phyloP scores from a whole-genome alignment of 2,113 vertebrate species.

The Trematocara zebra region DNA sequence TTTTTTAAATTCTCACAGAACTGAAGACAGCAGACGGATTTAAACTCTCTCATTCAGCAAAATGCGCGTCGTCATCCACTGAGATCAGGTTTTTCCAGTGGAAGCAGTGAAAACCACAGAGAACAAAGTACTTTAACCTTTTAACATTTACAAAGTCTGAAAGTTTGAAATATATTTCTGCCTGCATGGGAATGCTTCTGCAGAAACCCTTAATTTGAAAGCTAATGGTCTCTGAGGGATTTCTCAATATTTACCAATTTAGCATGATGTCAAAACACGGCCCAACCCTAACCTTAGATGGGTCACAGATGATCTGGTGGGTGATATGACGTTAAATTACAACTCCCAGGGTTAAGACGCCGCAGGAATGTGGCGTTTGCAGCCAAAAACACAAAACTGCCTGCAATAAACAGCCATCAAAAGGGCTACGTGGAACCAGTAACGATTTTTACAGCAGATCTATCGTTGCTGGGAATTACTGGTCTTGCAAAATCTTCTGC shows the following conservation, averaged over 20 bases:
- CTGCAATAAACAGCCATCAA: neutral
- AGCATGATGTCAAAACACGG: neutral
- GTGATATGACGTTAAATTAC: neutral
- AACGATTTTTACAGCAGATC: neutral
- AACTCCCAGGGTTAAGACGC: neutral
- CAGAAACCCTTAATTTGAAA: neutral
- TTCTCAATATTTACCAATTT: neutral
- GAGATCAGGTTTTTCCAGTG: neutral
- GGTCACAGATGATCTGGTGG: neutral
- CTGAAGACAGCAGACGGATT: neutral
- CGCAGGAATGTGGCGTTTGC: neutral
- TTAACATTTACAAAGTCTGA: neutral
- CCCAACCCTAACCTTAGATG: neutral
- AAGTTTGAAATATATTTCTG: neutral
- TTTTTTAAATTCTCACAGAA: neutral
- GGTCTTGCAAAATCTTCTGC: neutral
- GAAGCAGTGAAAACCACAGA: neutral
- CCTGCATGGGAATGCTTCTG: neutral
- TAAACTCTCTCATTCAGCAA: neutral
- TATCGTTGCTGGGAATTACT: neutral
- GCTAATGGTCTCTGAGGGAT: neutral
- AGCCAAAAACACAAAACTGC: neutral
- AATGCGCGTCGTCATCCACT: fast-evolving
- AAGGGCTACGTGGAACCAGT: neutral
- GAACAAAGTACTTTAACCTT: neutral